Evolutionary conservation across 2,888 invertebrate genomes (phyloP), one percentile per base, ranked within the genome.

Genomic region (Tipula lateralis): DNA sequence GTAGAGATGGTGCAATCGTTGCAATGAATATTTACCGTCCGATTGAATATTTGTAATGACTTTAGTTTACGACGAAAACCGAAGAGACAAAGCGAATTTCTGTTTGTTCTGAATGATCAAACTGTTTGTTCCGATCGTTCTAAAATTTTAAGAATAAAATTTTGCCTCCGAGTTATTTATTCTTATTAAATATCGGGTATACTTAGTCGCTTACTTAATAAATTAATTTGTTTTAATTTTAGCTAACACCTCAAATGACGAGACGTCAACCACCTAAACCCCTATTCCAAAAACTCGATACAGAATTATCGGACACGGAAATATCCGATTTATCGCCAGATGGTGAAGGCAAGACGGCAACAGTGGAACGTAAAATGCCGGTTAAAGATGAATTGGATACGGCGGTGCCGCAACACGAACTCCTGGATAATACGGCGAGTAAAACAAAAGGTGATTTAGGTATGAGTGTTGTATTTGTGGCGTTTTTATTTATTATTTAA

Each of bases 361-460:
- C 95, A 0, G 94, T 95, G 16, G 95, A 95, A 88, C 90, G 94
- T 85, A 95, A 94, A 88, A 89, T 93, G 84, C 93, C 93, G 0
- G 91, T 92, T 29, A 92, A 92, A 88, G 92, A 96, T 88, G 97
- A 97, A 90, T 91, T 97, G 87, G 96, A 97, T 91, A 93, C 94
- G 86, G 96, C 96, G 0, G 95, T 98, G 85, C 97, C 97, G 84
- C 96, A 96, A 87, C 95, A 96, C 87, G 95, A 94, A 88, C 92
- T 97, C 86, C 92, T 98, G 84, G 98, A 98, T 90, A 96, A 95
- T 87, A 95, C 97, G 1, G 96, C 95, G 16, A 96, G 94, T 86
- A 95, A 95, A 89, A 93, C 94, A 86, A 96, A 95, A 91, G 97
- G 96, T 19, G 97, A 97, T 90, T 92, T 98, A 87, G 89, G 89